These are phyloP conservation scores for Kryptolebias marmoratus DNA, from an alignment of 2,113 vertebrate genomes.

Conservation along the genomic window DNA sequence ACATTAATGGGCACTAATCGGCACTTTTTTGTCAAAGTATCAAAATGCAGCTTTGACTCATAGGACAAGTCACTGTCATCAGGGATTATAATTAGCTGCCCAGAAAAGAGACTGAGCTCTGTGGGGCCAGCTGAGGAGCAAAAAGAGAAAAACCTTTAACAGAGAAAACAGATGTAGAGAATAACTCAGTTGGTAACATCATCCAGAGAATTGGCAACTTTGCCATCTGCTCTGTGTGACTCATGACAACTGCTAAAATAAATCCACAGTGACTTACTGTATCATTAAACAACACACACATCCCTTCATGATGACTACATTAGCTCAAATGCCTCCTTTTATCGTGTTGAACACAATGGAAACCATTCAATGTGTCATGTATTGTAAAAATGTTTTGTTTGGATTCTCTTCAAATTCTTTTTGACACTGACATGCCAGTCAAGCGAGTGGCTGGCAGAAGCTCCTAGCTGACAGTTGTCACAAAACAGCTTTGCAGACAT, in stretches of 20 bases:
- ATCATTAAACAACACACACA: neutral
- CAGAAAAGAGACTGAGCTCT: neutral
- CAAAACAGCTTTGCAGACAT: conserved; percentile 37
- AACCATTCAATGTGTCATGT: neutral
- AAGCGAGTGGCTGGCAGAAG: conserved; percentile 7
- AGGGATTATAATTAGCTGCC: too few species aligned
- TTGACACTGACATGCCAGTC: conserved; percentile 10
- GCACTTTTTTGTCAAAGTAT: too few species aligned
- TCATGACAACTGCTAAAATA: conserved; percentile 10
- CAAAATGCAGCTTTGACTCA: neutral
- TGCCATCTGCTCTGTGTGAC: conserved; percentile 30
- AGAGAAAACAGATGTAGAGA: conserved; percentile 49
- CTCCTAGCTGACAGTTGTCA: conserved; percentile 41
- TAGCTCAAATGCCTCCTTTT: conserved; percentile 11
- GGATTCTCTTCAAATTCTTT: conserved; percentile 16
- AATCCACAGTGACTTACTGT: neutral
- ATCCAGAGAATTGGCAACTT: conserved; percentile 20
- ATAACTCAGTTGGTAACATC: conserved; percentile 34
- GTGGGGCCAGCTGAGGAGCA: conserved; percentile 14
- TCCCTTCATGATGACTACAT: conserved; percentile 3
- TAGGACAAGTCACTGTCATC: neutral
- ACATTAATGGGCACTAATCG: too few species aligned
- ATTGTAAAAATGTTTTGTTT: conserved; percentile 9
- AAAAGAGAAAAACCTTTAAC: conserved; percentile 21
- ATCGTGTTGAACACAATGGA: neutral